A percentile compares a stretch with the other conserved stretches of the same genome.
Evolutionary conservation across 2,113 vertebrate genomes (phyloP).

Genomic region (Buteo buteo): DNA sequence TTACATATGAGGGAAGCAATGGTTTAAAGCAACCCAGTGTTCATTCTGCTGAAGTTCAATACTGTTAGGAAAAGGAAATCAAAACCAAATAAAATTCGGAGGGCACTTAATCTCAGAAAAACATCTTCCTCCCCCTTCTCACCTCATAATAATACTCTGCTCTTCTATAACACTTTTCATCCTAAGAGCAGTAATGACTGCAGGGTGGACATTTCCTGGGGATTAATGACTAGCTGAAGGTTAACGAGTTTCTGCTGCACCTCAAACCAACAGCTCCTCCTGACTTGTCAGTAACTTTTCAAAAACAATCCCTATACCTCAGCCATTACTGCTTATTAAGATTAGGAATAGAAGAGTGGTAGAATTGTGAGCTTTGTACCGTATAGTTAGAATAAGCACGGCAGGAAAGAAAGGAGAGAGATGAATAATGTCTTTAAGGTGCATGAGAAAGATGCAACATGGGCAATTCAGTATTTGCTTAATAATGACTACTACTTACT

Average conservation of each 20-base stretch:
- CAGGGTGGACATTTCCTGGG: conserved; percentile 1
- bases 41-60: neutral
- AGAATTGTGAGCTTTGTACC: neutral
- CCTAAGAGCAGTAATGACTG: neutral
- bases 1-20: neutral
- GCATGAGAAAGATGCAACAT: neutral
- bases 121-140: neutral
- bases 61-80: conserved; percentile 1
- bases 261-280: neutral
- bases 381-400: neutral
- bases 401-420: neutral
- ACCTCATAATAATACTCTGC: neutral
- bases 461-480: neutral
- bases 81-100: neutral
- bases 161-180: neutral
- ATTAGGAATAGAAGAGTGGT: neutral
- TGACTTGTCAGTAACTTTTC: neutral
- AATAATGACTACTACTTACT: neutral
- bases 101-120: neutral
- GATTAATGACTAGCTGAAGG: conserved; percentile 9
- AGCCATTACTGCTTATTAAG: neutral
- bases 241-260: neutral
- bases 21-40: neutral
- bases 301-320: neutral
- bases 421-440: neutral